A percentile compares a stretch with the other conserved stretches of the same genome.
phyloP scores from a whole-genome alignment of 2,888 invertebrate species.

The Epinotia nisella region DNA sequence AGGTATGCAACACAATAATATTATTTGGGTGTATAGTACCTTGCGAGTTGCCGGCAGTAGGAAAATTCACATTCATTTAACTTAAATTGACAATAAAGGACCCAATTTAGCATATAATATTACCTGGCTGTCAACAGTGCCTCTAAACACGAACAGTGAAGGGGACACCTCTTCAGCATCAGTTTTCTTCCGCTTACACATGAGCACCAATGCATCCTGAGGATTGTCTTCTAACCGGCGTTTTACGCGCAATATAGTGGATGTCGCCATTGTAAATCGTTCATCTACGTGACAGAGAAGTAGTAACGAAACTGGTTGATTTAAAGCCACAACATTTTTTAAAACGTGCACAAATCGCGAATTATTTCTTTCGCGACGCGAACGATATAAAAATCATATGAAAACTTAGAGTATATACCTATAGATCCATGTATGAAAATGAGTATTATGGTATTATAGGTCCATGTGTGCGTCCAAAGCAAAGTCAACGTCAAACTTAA shows the following conservation, averaged over 20 bases:
- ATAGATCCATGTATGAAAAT: no score
- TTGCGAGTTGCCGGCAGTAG: neutral
- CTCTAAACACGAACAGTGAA: slow-evolving; percentile 89
- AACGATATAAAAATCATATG: neutral
- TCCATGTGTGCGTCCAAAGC: no score
- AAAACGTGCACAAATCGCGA: neutral
- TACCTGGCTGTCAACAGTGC: slow-evolving; percentile 89
- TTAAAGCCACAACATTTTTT: neutral
- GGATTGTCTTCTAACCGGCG: slow-evolving; percentile 89
- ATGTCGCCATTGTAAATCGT: slow-evolving; percentile 63
- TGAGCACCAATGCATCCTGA: slow-evolving; percentile 87
- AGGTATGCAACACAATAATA: no score
- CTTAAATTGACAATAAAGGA: neutral
- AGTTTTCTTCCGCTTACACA: slow-evolving; percentile 88
- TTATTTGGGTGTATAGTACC: no score
- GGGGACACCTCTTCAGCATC: slow-evolving; percentile 81
- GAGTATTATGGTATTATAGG: no score
- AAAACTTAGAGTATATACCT: no score
- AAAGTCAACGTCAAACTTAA: neutral
- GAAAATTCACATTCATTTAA: neutral
- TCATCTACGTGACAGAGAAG: neutral
- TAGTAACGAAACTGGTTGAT: neutral
- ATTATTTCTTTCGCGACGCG: no score
- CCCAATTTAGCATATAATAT: slow-evolving; percentile 28
- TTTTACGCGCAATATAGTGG: slow-evolving; percentile 89